These are phyloP conservation scores for Homalodisca vitripennis DNA, from an alignment of 1,140 invertebrate genomes.

Conservation along the genomic window DNA sequence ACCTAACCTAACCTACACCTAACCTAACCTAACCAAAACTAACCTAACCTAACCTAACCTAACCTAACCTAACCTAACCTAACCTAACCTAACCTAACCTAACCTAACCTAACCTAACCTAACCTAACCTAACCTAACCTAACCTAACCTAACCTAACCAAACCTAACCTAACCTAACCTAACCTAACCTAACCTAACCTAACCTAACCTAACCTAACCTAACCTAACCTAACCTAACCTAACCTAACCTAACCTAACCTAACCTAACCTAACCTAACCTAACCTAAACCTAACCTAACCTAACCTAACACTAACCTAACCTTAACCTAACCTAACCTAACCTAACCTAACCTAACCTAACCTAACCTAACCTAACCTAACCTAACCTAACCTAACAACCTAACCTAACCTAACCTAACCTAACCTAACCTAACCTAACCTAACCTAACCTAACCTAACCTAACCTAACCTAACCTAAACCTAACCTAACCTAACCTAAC, in stretches of 20 bases:
- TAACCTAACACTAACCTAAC: conserved; percentile 26
- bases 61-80: conserved; percentile 40
- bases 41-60: conserved; percentile 40
- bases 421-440: conserved; percentile 18
- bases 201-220: conserved; percentile 30
- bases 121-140: conserved; percentile 39
- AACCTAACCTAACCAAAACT: conserved; percentile 38
- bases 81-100: conserved; percentile 38
- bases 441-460: conserved; percentile 33
- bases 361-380: conserved; percentile 20
- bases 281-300: too few species aligned
- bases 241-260: neutral
- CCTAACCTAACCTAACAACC: conserved; percentile 32
- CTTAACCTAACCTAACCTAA: conserved; percentile 34
- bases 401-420: neutral
- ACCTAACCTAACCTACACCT: conserved; percentile 39
- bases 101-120: conserved; percentile 40
- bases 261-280: conserved; percentile 29
- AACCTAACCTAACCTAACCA: conserved; percentile 29
- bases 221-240: conserved; percentile 20
- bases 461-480: conserved; percentile 38
- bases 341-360: conserved; percentile 19
- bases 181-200: conserved; percentile 39
- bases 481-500: conserved; percentile 39
- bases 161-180: conserved; percentile 33